A percentile compares a stretch with the other conserved stretches of the same genome.
Evolutionary conservation across 2,797 vertebrate genomes (phyloP).

Genomic region (Esox masquinongy): DNA sequence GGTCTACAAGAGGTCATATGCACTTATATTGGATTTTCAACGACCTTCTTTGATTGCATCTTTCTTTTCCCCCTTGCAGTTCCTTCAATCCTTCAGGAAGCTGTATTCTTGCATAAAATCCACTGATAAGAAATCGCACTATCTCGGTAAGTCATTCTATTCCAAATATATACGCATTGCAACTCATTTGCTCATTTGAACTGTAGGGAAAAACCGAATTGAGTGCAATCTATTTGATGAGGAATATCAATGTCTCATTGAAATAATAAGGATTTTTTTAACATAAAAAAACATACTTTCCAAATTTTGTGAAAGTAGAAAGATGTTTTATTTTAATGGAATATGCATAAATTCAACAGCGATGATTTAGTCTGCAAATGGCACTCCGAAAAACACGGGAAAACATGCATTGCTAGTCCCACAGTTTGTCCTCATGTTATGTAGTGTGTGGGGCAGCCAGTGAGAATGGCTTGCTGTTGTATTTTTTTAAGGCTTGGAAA

Average conservation of each 20-base stretch:
- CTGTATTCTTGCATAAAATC: conserved; percentile 58
- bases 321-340: conserved; percentile 10
- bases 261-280: neutral
- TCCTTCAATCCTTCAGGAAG: conserved; percentile 67
- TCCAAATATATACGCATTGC: conserved; percentile 4
- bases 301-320: neutral
- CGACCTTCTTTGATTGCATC: conserved; percentile 59
- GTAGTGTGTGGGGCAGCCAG: neutral
- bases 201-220: neutral
- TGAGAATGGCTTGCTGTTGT: neutral
- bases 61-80: conserved; percentile 61
- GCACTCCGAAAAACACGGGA: neutral
- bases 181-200: conserved; percentile 1
- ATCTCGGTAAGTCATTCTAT: conserved; percentile 74
- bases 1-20: conserved; percentile 55
- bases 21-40: conserved; percentile 61
- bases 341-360: neutral
- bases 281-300: neutral
- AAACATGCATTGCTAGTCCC: neutral
- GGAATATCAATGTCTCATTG: neutral
- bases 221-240: neutral
- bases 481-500: conserved; percentile 39
- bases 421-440: neutral
- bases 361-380: neutral
- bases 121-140: conserved; percentile 67